phyloP scores from a whole-genome alignment of 2,113 vertebrate species.

The Petromus typicus region DNA sequence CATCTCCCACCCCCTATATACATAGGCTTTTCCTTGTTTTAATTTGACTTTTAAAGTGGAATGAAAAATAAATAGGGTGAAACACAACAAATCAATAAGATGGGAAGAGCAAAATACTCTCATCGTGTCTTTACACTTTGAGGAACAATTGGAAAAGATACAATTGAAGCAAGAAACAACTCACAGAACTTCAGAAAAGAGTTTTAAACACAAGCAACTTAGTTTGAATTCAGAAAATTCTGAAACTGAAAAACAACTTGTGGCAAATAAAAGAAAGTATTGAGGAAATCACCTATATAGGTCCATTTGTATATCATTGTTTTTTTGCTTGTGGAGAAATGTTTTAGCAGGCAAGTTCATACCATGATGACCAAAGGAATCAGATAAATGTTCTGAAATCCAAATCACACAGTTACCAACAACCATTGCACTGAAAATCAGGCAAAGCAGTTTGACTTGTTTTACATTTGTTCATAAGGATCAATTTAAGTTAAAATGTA shows the following conservation, averaged over 20 bases:
- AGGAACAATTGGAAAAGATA: background rate
- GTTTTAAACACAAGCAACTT: background rate
- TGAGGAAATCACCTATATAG: background rate
- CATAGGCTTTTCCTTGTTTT: too few species aligned
- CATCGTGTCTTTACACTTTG: background rate
- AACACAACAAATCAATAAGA: constrained; percentile 3
- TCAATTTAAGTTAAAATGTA: background rate
- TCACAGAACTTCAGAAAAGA: background rate
- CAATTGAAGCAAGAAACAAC: background rate
- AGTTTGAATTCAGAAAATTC: background rate
- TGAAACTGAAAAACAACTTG: background rate
- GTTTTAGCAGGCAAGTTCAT: background rate
- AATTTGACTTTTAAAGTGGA: background rate
- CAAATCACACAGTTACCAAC: background rate
- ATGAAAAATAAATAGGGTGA: background rate
- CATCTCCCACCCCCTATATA: too few species aligned
- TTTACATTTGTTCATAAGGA: background rate
- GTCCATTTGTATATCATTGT: background rate
- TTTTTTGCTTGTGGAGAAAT: background rate
- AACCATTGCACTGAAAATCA: background rate
- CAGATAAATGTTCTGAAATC: background rate
- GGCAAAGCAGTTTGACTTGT: background rate
- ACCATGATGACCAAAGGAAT: background rate
- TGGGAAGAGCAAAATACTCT: background rate
- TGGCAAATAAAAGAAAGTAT: background rate